Evolutionary conservation across 1,140 invertebrate species (phyloP), one percentile per base, ranked within the genome.

Genomic region (Sitophilus oryzae): DNA sequence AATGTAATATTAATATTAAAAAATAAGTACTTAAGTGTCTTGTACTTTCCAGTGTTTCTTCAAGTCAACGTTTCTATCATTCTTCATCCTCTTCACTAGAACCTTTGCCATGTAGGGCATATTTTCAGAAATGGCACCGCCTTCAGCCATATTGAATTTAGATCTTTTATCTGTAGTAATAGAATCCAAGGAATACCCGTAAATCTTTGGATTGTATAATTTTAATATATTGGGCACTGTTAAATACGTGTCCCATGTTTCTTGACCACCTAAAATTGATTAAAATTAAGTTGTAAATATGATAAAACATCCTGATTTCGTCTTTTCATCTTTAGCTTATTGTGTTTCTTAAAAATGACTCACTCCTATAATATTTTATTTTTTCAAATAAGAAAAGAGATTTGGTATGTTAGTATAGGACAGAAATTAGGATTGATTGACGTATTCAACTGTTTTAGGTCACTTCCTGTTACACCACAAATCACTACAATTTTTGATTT

Each of bases 41-140:
- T 38, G 9, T 57, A 80, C 78, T 74, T 89, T 90, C 87, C 87
- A 89, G 63, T 84, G 72, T 2, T 75, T 71, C 14, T 81, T 68
- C 10, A 81, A 57, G 60, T 86, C 71, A 3, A 86, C 76, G 30
- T 74, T 70, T 3, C 74, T 69, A 67, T 85, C 79, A 1, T 63
- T 72, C 56, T 75, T 75, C 54, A 89, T 79, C 58, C 79, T 75
- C 15, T 78, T 71, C 0, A 87, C 69, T 14, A 89, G 61, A 22
- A 75, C 64, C 37, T 72, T 70, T 1, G 84, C 79, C 79, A 86
- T 83, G 15, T 74, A 78, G 0, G 79, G 77, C 63, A 84, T 74
- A 52, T 86, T 80, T 11, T 66, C 59, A 3, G 78, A 82, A 69
- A 81, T 76, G 6, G 81, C 77, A 0, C 75, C 79, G 37, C 66